Evolutionary conservation across 2,888 invertebrate species (phyloP).

Genomic region (Aethes cnicana): DNA sequence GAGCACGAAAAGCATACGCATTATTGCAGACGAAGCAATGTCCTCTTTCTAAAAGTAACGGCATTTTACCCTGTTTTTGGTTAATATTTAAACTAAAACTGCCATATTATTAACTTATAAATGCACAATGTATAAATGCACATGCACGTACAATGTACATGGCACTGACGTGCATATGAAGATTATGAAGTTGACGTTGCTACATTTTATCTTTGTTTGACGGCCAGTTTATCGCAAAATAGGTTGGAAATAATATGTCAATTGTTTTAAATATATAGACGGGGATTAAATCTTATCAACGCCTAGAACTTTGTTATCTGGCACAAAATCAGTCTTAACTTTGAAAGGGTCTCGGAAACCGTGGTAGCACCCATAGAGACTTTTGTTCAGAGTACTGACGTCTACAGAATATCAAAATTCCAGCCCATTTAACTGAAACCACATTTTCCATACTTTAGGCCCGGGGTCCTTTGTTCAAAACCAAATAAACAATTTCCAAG

Average conservation of each 20-base stretch:
- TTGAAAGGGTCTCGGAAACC: no score
- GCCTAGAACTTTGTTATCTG: no score
- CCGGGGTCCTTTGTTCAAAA: no score
- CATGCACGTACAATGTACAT: slow-evolving; percentile 2
- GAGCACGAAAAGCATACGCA: slow-evolving; percentile 3
- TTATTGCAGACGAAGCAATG: slow-evolving; percentile 9
- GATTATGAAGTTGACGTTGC: slow-evolving; percentile 4
- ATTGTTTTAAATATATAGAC: slow-evolving; percentile 6
- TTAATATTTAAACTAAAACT: slow-evolving; percentile 4
- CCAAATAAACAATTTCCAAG: no score
- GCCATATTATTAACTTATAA: background rate
- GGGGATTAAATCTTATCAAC: background rate
- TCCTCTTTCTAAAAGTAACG: slow-evolving; percentile 4
- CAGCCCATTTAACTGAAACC: no score
- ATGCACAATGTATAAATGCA: no score
- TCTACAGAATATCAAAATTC: no score
- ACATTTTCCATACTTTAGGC: no score
- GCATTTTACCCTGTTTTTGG: slow-evolving; percentile 2
- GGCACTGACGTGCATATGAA: slow-evolving; percentile 5
- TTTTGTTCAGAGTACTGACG: no score
- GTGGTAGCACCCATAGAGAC: no score
- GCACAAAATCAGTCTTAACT: no score
- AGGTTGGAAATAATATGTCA: slow-evolving; percentile 4
- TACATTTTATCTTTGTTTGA: slow-evolving; percentile 3
- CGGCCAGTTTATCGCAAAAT: slow-evolving; percentile 4